These are phyloP conservation scores for Saccostrea echinata DNA, from an alignment of 1,140 invertebrate genomes.

Conservation along the genomic window DNA sequence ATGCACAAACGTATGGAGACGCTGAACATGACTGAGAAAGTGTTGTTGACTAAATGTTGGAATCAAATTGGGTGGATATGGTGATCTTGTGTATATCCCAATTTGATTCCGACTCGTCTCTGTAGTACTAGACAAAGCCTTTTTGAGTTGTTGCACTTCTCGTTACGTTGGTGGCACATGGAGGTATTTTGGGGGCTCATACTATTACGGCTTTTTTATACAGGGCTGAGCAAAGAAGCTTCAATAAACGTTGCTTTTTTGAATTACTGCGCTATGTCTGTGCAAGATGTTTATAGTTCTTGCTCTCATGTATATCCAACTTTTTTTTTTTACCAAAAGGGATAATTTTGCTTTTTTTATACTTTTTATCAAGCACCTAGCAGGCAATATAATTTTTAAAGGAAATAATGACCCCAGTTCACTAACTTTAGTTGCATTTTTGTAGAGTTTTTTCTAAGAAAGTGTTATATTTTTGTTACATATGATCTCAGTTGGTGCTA, in stretches of 20 bases:
- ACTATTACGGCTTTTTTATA: neutral
- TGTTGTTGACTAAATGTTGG: neutral
- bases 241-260: constrained; percentile 31
- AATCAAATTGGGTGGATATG: neutral
- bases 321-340: constrained; percentile 39
- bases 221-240: constrained; percentile 21
- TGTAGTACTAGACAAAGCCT: constrained; percentile 21
- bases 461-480: constrained; percentile 11
- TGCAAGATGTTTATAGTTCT: constrained; percentile 29
- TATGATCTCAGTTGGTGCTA: constrained; percentile 47
- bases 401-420: neutral
- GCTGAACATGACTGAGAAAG: neutral
- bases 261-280: constrained; percentile 36
- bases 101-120: constrained; percentile 31
- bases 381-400: neutral
- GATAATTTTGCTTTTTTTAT: constrained; percentile 41
- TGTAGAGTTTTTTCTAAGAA: constrained; percentile 17
- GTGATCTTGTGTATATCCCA: constrained; percentile 15
- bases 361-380: constrained; percentile 33
- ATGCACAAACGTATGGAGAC: constrained; percentile 15
- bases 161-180: constrained; percentile 43
- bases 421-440: constrained; percentile 15
- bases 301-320: constrained; percentile 34
- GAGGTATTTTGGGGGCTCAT: constrained; percentile 46
- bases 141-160: constrained; percentile 42